Conservation (phyloP, 2,113 vertebrate genomes). For the Melanotaenia duboulayi region DNA sequence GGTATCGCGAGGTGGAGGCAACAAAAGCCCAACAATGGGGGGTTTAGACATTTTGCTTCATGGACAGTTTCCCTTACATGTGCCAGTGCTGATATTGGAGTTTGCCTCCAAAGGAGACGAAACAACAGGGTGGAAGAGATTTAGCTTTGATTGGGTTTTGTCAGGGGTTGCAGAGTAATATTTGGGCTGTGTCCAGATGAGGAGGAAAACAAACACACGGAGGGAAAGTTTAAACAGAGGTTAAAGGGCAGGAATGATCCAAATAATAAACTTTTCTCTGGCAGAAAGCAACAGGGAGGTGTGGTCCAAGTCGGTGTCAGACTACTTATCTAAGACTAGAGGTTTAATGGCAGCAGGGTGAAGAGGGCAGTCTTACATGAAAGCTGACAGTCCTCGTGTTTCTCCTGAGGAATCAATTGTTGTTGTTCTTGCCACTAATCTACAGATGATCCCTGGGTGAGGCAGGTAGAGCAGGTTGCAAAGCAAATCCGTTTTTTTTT, state of each 20-base stretch:
- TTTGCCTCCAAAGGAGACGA: constrained; percentile 77
- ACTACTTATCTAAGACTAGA: neutral
- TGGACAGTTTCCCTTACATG: constrained; percentile 83
- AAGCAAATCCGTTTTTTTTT: constrained; percentile 11
- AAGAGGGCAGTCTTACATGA: neutral
- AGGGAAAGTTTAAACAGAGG: constrained; percentile 24
- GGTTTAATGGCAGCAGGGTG: neutral
- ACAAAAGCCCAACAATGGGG: constrained; percentile 84
- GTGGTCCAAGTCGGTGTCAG: neutral
- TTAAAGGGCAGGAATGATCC: constrained; percentile 8
- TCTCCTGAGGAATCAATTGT: neutral
- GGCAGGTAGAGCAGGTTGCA: neutral
- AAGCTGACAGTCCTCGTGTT: constrained; percentile 6
- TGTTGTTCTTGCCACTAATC: constrained; percentile 19
- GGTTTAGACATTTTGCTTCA: constrained; percentile 85
- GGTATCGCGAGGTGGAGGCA: constrained; percentile 58
- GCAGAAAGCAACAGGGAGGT: neutral
- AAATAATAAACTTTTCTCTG: constrained; percentile 18
- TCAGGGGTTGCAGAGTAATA: constrained; percentile 25
- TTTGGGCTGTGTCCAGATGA: constrained; percentile 40
- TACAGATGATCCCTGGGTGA: constrained; percentile 8
- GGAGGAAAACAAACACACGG: constrained; percentile 35
- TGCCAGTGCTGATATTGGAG: constrained; percentile 85
- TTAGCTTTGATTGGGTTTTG: constrained; percentile 84
- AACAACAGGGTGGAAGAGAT: constrained; percentile 78